Evolutionary conservation across 2,113 vertebrate genomes (phyloP), one percentile per base, ranked within the genome.

Genomic region (Pterocles burchelli): DNA sequence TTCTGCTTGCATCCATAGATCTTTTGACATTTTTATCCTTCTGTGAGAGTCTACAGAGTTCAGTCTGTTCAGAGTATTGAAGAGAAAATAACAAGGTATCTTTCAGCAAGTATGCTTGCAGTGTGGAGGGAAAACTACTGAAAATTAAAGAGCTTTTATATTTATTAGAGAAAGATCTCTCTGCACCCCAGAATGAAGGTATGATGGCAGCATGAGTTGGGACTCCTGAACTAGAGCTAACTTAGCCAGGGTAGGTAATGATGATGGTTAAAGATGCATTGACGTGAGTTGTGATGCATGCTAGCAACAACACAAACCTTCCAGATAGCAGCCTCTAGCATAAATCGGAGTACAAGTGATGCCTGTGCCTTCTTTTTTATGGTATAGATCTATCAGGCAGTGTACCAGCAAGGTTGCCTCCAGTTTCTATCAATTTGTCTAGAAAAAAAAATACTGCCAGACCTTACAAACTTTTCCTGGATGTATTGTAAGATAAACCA

Each of bases 221-320:
- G 10, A 21, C 15, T 82, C 11, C 17, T 51, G 38, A 31, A 8
- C 46, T 36, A 12, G 41, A 62, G 55, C 18, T 61, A 58, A 18
- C 17, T 52, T 19, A 33, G 21, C n/a, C 24, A 18, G 68, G n/a
- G 31, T 34, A 61, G 31, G 59, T 49, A 54, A 34, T 28, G n/a
- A 21, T 4, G 70, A 13, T 36, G 63, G 45, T 29, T 41, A 58
- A 65, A 62, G 51, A 48, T 1, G 1, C 2, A 0, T 4, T 71
- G 68, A 68, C 21, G 5, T 0, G 3, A 51, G 15, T 6, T 67
- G 55, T 63, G 84, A 54, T 31, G 17, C 16, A 0, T 11, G 13
- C 15, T 36, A 20, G 41, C 43, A 62, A 28, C n/a, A 66, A 20
- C 17, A 9, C 55, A 66, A 74, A 48, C 26, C 36, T 78, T 54